phyloP scores from a whole-genome alignment of 2,888 invertebrate species.

The Agrotis exclamationis region DNA sequence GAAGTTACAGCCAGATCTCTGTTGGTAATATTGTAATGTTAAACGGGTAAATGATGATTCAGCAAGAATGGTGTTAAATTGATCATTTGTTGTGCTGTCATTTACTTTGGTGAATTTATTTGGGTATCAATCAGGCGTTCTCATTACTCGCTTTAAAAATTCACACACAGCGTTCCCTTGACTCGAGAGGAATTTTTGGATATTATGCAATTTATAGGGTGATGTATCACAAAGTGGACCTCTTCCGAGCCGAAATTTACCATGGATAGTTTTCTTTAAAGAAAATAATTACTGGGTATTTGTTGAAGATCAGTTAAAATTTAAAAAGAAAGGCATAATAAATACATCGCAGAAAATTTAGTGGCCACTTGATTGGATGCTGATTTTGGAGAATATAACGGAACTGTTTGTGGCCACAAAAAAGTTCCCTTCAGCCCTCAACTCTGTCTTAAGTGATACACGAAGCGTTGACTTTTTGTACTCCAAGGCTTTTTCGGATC shows the following conservation, averaged over 20 bases:
- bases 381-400: slow-evolving; percentile 44
- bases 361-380: slow-evolving; percentile 9
- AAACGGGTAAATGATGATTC: slow-evolving; percentile 55
- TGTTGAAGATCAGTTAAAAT: background rate
- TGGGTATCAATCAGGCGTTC: slow-evolving; percentile 77
- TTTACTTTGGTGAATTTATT: slow-evolving; percentile 76
- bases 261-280: slow-evolving; percentile 48
- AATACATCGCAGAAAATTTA: slow-evolving; percentile 13
- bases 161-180: slow-evolving; percentile 72
- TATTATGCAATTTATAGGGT: slow-evolving; percentile 78
- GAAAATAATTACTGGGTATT: background rate
- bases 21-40: slow-evolving; percentile 38
- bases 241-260: slow-evolving; percentile 70
- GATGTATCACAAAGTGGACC: slow-evolving; percentile 74
- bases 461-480: slow-evolving; percentile 82
- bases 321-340: slow-evolving; percentile 6
- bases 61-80: slow-evolving; percentile 67
- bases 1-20: slow-evolving; percentile 24
- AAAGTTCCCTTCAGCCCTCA: slow-evolving; percentile 64
- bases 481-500: slow-evolving; percentile 76
- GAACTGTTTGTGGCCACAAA: slow-evolving; percentile 52
- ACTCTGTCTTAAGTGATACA: slow-evolving; percentile 69
- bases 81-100: slow-evolving; percentile 73
- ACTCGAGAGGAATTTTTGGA: slow-evolving; percentile 71
- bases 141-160: slow-evolving; percentile 70